Conservation (phyloP, 2,888 invertebrate species). For the Tinea pellionella region DNA sequence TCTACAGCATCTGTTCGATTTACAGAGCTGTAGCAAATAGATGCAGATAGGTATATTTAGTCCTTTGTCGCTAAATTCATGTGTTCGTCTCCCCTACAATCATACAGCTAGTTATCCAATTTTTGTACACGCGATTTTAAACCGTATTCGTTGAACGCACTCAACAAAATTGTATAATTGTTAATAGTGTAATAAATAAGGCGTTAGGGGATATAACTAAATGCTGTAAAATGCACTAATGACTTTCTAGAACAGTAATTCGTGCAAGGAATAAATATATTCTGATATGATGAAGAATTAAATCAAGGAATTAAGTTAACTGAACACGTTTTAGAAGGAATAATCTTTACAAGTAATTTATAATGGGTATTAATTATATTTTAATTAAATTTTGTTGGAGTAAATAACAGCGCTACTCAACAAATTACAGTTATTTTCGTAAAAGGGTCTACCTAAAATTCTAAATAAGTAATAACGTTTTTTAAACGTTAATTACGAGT, state of each 20-base stretch:
- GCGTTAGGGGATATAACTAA: neutral
- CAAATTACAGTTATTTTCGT: too few species aligned
- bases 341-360: neutral
- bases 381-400: too few species aligned
- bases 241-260: conserved; percentile 3
- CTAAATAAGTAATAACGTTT: too few species aligned
- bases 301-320: neutral
- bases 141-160: neutral
- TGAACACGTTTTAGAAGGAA: conserved; percentile 5
- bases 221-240: conserved; percentile 13
- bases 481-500: too few species aligned
- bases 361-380: too few species aligned
- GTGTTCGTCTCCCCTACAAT: neutral
- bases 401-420: too few species aligned
- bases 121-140: neutral
- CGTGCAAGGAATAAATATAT: conserved; percentile 10
- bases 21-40: neutral
- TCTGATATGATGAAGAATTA: neutral
- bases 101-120: neutral
- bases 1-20: neutral
- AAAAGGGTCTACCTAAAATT: too few species aligned
- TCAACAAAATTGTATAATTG: neutral
- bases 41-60: neutral
- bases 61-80: neutral
- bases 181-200: neutral